Conservation (phyloP, 2,797 vertebrate genomes). For the Adelosebastes latens region DNA sequence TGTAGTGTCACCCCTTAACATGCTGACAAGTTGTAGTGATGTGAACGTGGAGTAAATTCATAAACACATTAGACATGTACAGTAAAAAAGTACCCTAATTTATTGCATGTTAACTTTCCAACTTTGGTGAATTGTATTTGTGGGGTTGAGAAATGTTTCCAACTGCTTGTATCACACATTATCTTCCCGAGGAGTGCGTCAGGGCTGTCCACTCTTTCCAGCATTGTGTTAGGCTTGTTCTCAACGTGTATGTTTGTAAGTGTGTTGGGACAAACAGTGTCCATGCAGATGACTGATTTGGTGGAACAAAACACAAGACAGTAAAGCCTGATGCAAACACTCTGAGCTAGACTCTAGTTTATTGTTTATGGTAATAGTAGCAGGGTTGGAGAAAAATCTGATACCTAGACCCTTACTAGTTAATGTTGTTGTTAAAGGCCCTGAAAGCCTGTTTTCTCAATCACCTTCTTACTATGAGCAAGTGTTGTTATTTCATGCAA, state of each 20-base stretch:
- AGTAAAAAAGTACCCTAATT: background rate
- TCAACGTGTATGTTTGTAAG: background rate
- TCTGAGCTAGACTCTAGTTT: conserved; percentile 3
- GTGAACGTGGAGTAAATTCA: background rate
- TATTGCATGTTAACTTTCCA: background rate
- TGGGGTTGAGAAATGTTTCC: background rate
- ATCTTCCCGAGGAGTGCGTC: background rate
- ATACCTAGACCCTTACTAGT: background rate
- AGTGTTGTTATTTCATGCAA: background rate
- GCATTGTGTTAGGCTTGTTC: conserved; percentile 26
- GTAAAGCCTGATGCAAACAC: conserved; percentile 49
- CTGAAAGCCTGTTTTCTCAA: background rate
- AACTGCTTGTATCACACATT: no score
- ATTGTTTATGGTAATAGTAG: background rate
- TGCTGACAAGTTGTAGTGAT: background rate
- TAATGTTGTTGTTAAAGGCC: background rate
- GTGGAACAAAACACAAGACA: conserved; percentile 43
- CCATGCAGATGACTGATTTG: conserved; percentile 77
- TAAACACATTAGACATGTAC: background rate
- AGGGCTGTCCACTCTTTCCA: conserved; percentile 15
- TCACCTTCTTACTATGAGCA: background rate
- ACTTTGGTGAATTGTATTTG: background rate
- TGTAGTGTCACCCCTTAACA: no score
- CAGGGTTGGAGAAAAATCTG: background rate
- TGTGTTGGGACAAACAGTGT: conserved; percentile 36